Base-by-base conservation (phyloP, 2,888 invertebrate genomes). In the Laothoe populi region DNA sequence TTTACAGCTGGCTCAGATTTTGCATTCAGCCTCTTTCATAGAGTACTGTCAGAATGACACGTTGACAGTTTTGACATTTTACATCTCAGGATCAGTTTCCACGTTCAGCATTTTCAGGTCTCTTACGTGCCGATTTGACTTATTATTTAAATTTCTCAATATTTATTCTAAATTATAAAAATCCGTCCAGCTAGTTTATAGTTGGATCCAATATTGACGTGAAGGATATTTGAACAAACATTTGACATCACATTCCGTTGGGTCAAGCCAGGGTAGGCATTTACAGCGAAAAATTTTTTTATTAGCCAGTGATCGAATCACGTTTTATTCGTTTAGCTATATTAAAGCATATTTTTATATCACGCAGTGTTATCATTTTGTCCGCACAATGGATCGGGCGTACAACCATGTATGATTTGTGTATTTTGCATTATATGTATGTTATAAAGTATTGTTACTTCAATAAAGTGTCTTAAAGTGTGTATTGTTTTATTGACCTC, bases 401-500 rank as follows among this genome's bases (percentile, higher is more conserved):
- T 81, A 74, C 73, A 70, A 62, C 61, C 71, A 66, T 74, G 71
- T 73, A 73, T 73, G 74, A 71, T 78, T 72, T 70, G 77, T 78
- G 78, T 81, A 79, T 81, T 81, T 81, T 81, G 77, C 80, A 82
- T 75, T 79, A 79, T 83, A 84, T 86, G 75, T 88, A 87, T 84
- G 87, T 90, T 88, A 85, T 73, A 84, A 78, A 87, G 79, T 89
- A 90, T 88, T 89, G 90, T 91, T 90, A 88, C 79, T 84, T 82
- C 84, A 90, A 87, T 92, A 88, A 90, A 81, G 84, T 80, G 82
- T 82, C 79, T 79, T 84, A 71, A 77, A 78, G 79, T 75, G 70
- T 62, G 61, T 11, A 8, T 10, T 24, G 13, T 23, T 48, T 23
- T 58, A n/a, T 11, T n/a, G n/a, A n/a, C n/a, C n/a, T n/a, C n/a